Evolutionary conservation across 1,140 invertebrate species (phyloP), one percentile per base, ranked within the genome.

Genomic region (Papilio machaon): DNA sequence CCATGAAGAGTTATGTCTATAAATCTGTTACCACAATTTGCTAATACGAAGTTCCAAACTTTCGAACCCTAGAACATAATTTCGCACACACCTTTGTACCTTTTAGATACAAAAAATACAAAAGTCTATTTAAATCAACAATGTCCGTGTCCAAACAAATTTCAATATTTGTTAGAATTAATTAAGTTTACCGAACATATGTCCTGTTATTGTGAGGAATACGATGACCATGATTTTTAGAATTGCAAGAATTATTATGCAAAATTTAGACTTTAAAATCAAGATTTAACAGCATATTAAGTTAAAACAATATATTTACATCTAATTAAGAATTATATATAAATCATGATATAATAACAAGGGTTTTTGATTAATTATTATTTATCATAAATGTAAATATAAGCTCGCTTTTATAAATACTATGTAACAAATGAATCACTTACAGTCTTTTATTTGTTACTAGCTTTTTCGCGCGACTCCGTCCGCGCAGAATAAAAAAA

Each of bases 91-190:
- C 30, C 4, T 70, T 30, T 70, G 35, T 35, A 35, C 10, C 23
- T 70, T 70, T 35, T 23, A 5, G 23, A 64, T 64, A 70, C n/a
- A 58, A 78, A 78, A 78, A 78, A 60, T 78, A n/a, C 35, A 38
- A 77, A 13, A 60, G 30, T n/a, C 75, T 46, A 78, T n/a, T 78
- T 23, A 43, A 78, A n/a, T 15, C 54, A 19, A 78, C 76, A 64
- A 78, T 78, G 49, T 43, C 52, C 54, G 58, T 54, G 76, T 78
- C 76, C 52, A 78, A 78, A 78, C 76, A 78, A 38, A 15, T 58
- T 54, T 60, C 49, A 78, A 78, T 78, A 78, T 78, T 78, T 78
- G 76, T 78, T 60, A 47, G 13, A 58, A n/a, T 19, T 78, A 78
- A 78, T 78, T 60, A 78, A 78, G 38, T 60, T 78, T 35, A 60